A percentile compares a stretch with the other conserved stretches of the same genome.
phyloP scores from a whole-genome alignment of 2,888 invertebrate genomes.

The Trimorus sp. region DNA sequence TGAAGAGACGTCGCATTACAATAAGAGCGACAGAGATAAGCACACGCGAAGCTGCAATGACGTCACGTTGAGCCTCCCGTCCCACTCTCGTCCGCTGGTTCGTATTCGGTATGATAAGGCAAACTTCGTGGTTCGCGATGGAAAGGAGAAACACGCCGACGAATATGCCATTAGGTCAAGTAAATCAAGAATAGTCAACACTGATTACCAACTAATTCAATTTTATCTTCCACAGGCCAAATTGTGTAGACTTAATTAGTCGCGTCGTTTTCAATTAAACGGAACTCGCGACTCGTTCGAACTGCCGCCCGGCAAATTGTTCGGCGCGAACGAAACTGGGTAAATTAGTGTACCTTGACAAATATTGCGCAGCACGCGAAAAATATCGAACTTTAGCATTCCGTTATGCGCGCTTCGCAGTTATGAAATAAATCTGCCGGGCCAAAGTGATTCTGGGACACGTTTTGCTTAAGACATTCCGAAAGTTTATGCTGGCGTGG shows the following conservation, averaged over 20 bases:
- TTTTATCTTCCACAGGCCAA: constrained; percentile 48
- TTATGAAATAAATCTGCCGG: constrained; percentile 23
- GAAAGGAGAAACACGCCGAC: constrained; percentile 54
- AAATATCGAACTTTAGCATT: constrained; percentile 48
- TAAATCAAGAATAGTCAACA: constrained; percentile 58
- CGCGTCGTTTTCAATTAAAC: constrained; percentile 54
- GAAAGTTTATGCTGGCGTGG: constrained; percentile 35
- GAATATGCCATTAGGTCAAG: constrained; percentile 55
- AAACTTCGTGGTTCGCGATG: constrained; percentile 54
- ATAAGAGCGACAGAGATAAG: constrained; percentile 60
- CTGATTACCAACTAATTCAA: constrained; percentile 55
- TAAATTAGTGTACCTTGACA: constrained; percentile 45
- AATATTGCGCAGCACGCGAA: constrained; percentile 39
- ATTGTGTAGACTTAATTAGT: constrained; percentile 58
- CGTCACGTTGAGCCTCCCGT: constrained; percentile 55
- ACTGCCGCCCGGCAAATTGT: constrained; percentile 20
- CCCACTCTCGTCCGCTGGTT: constrained; percentile 49
- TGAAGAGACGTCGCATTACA: constrained; percentile 53
- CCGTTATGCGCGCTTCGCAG: constrained; percentile 20
- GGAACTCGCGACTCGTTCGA: constrained; percentile 27
- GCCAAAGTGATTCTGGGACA: constrained; percentile 36
- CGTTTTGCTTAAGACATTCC: constrained; percentile 43
- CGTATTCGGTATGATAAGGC: constrained; percentile 54
- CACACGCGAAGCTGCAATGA: constrained; percentile 47
- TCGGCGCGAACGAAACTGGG: constrained; percentile 25